Percentiles rank a stretch among this genome's conserved stretches.
Evolutionary conservation across 2,113 vertebrate genomes (phyloP).

Genomic region (Mirza zaza): DNA sequence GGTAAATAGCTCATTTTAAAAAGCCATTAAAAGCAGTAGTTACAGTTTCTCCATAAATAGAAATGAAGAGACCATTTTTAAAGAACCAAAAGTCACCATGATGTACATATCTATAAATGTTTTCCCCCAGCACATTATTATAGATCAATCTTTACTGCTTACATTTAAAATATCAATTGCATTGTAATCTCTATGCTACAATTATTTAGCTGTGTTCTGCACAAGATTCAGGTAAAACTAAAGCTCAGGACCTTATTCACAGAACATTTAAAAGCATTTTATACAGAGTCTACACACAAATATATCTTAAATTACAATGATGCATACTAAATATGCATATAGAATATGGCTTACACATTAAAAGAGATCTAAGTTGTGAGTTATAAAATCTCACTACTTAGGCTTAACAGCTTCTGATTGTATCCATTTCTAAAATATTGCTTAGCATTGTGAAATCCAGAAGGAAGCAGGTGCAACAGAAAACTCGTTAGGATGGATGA

Average conservation of each 20-base stretch:
- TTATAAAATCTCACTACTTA: conserved; percentile 62
- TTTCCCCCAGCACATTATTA: conserved; percentile 70
- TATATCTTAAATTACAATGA: conserved; percentile 83
- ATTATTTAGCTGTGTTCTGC: conserved; percentile 78
- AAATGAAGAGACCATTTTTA: conserved; percentile 66
- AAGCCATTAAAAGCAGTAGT: conserved; percentile 58
- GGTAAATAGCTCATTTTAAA: conserved; percentile 58
- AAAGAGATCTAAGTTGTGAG: conserved; percentile 75
- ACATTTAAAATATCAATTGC: conserved; percentile 82
- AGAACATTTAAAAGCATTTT: conserved; percentile 80
- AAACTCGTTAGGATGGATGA: background rate
- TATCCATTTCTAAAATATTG: conserved; percentile 73
- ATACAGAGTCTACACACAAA: conserved; percentile 81
- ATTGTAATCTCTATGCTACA: conserved; percentile 80
- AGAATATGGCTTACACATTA: conserved; percentile 84
- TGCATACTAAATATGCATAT: conserved; percentile 82
- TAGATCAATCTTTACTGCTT: conserved; percentile 77
- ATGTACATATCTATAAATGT: conserved; percentile 73
- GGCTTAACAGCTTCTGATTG: conserved; percentile 57
- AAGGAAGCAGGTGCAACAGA: conserved; percentile 57
- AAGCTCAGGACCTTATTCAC: conserved; percentile 78
- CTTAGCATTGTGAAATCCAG: conserved; percentile 53
- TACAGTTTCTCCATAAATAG: conserved; percentile 71
- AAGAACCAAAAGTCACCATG: conserved; percentile 73
- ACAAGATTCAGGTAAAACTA: conserved; percentile 80